Conservation (phyloP, 2,888 invertebrate species). For the Formica aserva region DNA sequence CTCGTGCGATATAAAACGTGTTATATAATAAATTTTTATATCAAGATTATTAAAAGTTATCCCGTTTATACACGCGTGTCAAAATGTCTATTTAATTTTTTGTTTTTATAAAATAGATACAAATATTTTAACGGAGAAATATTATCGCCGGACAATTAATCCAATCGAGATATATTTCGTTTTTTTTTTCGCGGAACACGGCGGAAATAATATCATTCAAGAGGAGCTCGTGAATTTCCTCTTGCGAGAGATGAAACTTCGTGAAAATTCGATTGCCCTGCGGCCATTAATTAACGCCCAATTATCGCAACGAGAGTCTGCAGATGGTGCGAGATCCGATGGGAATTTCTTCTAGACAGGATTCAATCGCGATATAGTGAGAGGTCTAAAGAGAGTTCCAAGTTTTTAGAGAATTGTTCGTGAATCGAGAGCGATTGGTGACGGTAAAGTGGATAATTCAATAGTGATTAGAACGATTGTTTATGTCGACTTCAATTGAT, state of each 20-base stretch:
- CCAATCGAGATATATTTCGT: constrained; percentile 24
- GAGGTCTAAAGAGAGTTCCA: constrained; percentile 2
- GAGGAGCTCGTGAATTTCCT: constrained; percentile 25
- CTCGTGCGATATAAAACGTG: neutral
- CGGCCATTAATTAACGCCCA: constrained; percentile 72
- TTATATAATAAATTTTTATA: neutral
- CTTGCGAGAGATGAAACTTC: constrained; percentile 61
- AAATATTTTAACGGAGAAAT: neutral
- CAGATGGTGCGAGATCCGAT: constrained; percentile 52
- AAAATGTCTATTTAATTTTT: neutral
- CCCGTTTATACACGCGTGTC: neutral
- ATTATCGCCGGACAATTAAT: neutral
- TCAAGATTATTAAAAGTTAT: neutral
- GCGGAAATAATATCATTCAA: constrained; percentile 46
- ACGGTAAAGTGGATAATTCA: neutral
- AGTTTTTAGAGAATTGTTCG: neutral
- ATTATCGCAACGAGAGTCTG: constrained; percentile 64
- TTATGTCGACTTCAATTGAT: constrained; percentile 5
- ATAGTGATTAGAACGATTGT: constrained; percentile 20
- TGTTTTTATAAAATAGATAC: neutral
- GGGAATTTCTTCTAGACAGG: constrained; percentile 64
- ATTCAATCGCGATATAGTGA: constrained; percentile 38
- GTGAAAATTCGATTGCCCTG: constrained; percentile 68
- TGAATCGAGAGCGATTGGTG: neutral
- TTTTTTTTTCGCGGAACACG: constrained; percentile 24